Conservation (phyloP, 2,797 vertebrate genomes). For the Ptychobarbus kaznakovi region DNA sequence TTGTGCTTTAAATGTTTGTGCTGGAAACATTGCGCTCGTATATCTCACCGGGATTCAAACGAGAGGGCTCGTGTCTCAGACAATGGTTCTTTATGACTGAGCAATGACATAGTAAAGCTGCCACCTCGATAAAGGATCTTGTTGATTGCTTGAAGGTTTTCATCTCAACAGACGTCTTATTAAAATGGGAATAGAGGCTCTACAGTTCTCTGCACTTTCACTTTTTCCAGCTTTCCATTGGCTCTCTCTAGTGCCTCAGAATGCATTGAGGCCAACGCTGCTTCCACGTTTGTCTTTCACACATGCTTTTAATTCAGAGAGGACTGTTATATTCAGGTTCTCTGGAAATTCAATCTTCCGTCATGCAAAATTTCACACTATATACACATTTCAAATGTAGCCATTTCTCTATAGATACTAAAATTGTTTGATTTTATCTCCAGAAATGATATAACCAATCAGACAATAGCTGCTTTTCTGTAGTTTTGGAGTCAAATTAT, state of each 20-base stretch:
- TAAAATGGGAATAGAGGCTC: neutral
- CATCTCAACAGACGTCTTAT: neutral
- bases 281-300: neutral
- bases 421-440: neutral
- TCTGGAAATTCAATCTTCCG: neutral
- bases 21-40: neutral
- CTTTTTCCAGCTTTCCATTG: constrained; percentile 28
- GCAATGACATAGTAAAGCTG: neutral
- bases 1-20: constrained; percentile 32
- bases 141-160: neutral
- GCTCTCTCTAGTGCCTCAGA: neutral
- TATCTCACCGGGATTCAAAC: neutral
- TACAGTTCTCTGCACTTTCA: neutral
- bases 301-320: constrained; percentile 16
- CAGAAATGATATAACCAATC: neutral
- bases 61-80: neutral
- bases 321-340: neutral
- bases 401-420: neutral
- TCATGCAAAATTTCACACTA: constrained; percentile 7
- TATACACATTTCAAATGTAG: neutral
- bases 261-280: neutral
- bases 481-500: neutral
- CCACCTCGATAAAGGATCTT: neutral
- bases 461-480: neutral
- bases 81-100: neutral